Evolutionary conservation across 1,140 invertebrate species (phyloP), one percentile per base, ranked within the genome.

Genomic region (Thereuonema tuberculata): DNA sequence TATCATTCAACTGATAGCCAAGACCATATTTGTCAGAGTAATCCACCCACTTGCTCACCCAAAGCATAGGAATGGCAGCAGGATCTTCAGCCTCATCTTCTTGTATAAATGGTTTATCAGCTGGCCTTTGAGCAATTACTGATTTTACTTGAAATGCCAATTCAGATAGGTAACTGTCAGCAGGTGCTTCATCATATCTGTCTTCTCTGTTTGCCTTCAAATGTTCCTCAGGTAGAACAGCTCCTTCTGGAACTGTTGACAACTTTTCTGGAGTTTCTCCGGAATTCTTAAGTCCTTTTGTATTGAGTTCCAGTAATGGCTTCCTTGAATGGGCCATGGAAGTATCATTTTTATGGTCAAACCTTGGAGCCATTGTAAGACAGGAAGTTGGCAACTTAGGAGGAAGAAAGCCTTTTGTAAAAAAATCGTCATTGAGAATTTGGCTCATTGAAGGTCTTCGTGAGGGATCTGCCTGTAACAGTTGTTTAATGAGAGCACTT

Each of bases 61-160:
- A 98, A 65, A 96, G 83, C 50, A 98, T 82, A 3, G 96, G 95
- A 64, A 93, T 86, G 2, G 86, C 82, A 9, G 85, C 88, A 2
- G 94, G 94, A 78, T 98, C 91, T 63, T 90, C 86, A 25, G 9
- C 63, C 64, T 58, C 56, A 76, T 74, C 74, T 69, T 74, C 69
- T 54, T 69, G 69, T 59, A 70, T 62, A 15, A 65, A 61, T 5
- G 67, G 60, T 12, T 43, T 9, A 59, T 74, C 67, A 43, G 67
- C 62, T 26, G 76, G 73, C 62, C 75, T 70, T 26, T 65, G 52
- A 14, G 65, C 68, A 0, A 80, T 64, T 17, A 80, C 69, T 50
- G 68, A 65, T 25, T 66, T 70, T 0, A 81, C 60, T 64, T 77
- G 75, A 2, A 67, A 62, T 66, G 72, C 69, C 15, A 81, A 66